Evolutionary conservation across 2,888 invertebrate species (phyloP), one percentile per base, ranked within the genome.

Genomic region (Pterostichus niger): DNA sequence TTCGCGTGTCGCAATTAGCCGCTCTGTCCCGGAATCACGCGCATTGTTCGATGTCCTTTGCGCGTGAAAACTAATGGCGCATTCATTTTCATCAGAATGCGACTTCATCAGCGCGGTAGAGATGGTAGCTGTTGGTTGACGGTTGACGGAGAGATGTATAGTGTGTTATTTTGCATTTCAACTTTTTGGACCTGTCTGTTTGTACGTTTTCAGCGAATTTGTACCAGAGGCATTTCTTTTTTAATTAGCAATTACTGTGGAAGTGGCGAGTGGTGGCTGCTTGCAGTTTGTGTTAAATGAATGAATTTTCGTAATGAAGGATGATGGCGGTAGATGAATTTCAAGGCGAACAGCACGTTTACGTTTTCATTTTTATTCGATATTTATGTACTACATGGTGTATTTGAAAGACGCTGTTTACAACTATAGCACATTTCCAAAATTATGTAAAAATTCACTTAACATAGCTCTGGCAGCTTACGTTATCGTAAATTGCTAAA

Each of bases 1-100:
- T 81, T 56, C 54, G 81, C 73, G 71, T 81, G 71, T 81, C 71
- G 81, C 81, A 81, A 81, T 81, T 81, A 81, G 56, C 71, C 56
- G 15, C 61, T 7, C 59, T 75, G 75, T 61, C 64, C 7, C 33
- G 31, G 40, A 82, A 82, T 82, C 82, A 82, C 82, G 76, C 61
- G 61, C 73, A 82, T 82, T 82, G 75, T 82, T 82, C 82, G 31
- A 59, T 80, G 64, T 31, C 24, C 52, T 46, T 49, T 24, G 79
- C 68, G 81, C 81, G 81, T 81, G 81, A 81, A 81, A 82, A 76
- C 59, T 75, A 82, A 82, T 82, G 76, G 82, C 33, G 56, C 82
- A 82, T 75, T 82, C 61, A 61, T 59, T 82, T 82, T 75, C 76
- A 71, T 81, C 82, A 75, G 59, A 82, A 46, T 75, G 49, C 68